phyloP scores from a whole-genome alignment of 2,113 vertebrate species.

The Saguinus imperator region DNA sequence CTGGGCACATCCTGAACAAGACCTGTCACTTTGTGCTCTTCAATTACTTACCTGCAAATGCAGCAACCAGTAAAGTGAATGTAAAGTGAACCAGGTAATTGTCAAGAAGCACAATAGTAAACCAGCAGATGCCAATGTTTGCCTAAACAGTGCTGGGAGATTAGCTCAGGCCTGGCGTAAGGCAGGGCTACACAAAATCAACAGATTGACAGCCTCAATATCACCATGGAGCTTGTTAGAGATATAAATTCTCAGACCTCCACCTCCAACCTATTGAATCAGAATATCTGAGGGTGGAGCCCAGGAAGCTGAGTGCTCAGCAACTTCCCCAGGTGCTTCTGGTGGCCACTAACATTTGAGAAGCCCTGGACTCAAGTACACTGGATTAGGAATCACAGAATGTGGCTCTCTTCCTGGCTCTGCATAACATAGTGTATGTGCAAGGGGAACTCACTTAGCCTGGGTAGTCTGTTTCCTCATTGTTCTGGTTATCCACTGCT shows the following conservation, averaged over 20 bases:
- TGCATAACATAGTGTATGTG: background rate
- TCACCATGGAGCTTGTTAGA: background rate
- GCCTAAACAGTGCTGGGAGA: background rate
- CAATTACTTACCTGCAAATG: slow-evolving; percentile 42
- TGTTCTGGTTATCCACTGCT: background rate
- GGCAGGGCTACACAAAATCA: background rate
- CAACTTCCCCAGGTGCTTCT: background rate
- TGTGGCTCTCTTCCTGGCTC: background rate
- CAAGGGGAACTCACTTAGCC: background rate
- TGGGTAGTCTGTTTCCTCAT: background rate
- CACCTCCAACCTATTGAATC: background rate
- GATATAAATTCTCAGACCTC: background rate
- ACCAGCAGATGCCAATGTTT: background rate
- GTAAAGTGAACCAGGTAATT: background rate
- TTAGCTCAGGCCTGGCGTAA: background rate
- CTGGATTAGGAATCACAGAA: background rate
- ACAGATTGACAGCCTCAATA: background rate
- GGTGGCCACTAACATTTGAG: background rate
- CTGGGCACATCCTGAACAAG: background rate
- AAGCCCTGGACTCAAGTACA: background rate
- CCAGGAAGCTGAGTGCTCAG: background rate
- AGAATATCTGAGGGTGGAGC: background rate
- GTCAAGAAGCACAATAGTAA: background rate
- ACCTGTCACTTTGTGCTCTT: slow-evolving; percentile 35
- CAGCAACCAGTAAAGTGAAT: background rate